Evolutionary conservation across 1,140 invertebrate genomes (phyloP), one percentile per base, ranked within the genome.

Genomic region (Meloidogyne chitwoodi): DNA sequence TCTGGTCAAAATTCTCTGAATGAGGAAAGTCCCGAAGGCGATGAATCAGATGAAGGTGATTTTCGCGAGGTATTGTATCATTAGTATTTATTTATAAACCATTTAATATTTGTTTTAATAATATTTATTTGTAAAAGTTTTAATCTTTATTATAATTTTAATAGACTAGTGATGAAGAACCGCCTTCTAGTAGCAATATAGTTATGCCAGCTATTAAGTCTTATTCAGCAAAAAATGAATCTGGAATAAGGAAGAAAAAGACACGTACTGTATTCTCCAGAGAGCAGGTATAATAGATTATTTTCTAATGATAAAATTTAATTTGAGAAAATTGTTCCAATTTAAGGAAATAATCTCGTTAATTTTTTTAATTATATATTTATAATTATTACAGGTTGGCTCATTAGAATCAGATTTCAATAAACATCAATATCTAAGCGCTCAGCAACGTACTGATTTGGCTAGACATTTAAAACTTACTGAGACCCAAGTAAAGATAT

Each of bases 401-500:
- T 22, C 64, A 48, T 38, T 73, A 19, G 71, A 73, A 63, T 6
- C 61, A 22, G 34, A n/a, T 11, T 73, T 73, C 29, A 26, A 16
- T 12, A 5, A 0, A 10, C 31, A 31, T 64, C 31, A 56, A 63
- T 73, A 73, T 63, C 34, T 73, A 34, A 73, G 11, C 56, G 29
- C 14, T 6, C 71, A 73, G 56, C 71, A 73, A 63, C 48, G 71
- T 34, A 31, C 56, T 11, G 12, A 73, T 4, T 16, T 73, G 56
- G 71, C 71, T 22, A 65, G 14, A 26, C 19, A 4, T 22, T 29
- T 73, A 22, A 65, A 16, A 24, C 56, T 73, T 29, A 73, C 71
- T 61, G 71, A 73, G 24, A 73, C 71, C 10, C 71, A 89, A 82
- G 88, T 89, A 5, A 89, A 89, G 89, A 98, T 99, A 76, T 98